phyloP scores from a whole-genome alignment of 2,113 vertebrate species.

The Hydrochoerus hydrochaeris region DNA sequence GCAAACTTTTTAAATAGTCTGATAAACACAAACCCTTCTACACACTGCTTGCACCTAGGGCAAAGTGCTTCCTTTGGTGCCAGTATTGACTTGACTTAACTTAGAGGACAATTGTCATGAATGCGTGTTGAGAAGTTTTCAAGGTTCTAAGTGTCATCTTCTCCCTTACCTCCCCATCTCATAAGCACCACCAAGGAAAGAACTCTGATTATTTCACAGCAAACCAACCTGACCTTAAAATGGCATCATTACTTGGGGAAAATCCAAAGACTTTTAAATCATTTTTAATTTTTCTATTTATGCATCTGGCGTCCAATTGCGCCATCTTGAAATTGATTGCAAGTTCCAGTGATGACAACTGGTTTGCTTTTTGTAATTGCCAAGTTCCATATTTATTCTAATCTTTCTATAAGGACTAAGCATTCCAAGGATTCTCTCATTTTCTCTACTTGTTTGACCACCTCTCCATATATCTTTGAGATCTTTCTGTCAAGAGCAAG shows the following conservation, averaged over 20 bases:
- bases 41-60: rapidly evolving
- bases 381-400: background rate
- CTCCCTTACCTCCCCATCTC: background rate
- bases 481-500: background rate
- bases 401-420: background rate
- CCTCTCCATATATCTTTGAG: background rate
- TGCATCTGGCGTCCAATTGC: background rate
- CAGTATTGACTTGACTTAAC: background rate
- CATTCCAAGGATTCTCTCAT: background rate
- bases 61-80: background rate
- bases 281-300: background rate
- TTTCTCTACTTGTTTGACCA: background rate
- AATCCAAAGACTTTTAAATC: background rate
- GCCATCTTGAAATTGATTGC: background rate
- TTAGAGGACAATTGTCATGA: background rate
- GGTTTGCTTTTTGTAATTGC: background rate
- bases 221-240: background rate
- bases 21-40: background rate
- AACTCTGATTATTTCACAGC: background rate
- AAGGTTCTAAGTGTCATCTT: background rate
- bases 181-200: background rate
- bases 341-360: background rate
- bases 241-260: background rate
- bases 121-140: background rate
- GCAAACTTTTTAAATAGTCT: background rate